These are phyloP conservation scores for Hydrotaea diabolus DNA, from an alignment of 2,888 invertebrate species.

Conservation along the genomic window DNA sequence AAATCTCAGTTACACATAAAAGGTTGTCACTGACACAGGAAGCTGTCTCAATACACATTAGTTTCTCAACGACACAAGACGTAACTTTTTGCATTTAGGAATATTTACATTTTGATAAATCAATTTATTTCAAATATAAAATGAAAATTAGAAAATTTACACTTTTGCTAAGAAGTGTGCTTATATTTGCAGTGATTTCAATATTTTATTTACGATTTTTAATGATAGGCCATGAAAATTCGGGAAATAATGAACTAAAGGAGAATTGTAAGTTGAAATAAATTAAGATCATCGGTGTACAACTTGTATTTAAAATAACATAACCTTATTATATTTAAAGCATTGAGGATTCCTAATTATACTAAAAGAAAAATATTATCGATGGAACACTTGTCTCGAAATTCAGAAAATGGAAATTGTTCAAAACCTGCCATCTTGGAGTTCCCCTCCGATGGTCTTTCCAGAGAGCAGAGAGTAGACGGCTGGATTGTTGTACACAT, in stretches of 20 bases:
- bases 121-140: background rate
- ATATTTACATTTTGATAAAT: background rate
- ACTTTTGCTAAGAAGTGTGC: background rate
- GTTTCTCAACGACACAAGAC: background rate
- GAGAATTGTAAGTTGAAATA: constrained; percentile 40
- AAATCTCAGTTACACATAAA: constrained; percentile 11
- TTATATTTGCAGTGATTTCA: constrained; percentile 10
- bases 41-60: background rate
- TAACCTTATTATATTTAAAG: constrained; percentile 1
- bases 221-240: background rate
- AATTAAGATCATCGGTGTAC: background rate
- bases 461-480: constrained; percentile 85
- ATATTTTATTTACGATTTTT: constrained; percentile 48
- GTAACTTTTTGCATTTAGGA: background rate
- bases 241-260: background rate
- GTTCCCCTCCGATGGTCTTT: constrained; percentile 90
- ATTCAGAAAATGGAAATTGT: constrained; percentile 82
- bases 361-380: constrained; percentile 38
- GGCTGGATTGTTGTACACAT: constrained; percentile 81
- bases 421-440: constrained; percentile 90
- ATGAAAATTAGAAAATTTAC: constrained; percentile 24
- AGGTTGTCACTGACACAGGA: constrained; percentile 8
- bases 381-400: background rate
- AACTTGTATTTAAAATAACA: background rate
- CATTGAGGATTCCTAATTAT: background rate